Evolutionary conservation across 2,888 invertebrate genomes (phyloP).

Genomic region (Drosophila emarginata): DNA sequence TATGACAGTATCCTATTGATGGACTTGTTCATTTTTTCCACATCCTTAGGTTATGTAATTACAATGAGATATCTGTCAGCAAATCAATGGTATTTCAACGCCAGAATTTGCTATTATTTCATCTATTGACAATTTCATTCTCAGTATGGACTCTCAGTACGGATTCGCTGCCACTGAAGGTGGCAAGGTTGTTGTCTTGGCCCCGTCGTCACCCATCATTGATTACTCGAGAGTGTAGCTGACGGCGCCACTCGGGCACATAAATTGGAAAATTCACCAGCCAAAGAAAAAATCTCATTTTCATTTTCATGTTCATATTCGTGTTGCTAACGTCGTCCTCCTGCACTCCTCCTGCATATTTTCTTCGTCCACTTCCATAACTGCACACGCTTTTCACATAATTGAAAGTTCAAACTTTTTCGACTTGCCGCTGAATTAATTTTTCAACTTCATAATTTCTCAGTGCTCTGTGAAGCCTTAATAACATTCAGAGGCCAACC

Average conservation of each 20-base stretch:
- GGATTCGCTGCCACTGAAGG: conserved; percentile 29
- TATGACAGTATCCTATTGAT: background rate
- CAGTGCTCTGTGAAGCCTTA: conserved; percentile 58
- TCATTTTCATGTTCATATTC: conserved; percentile 51
- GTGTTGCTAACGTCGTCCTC: conserved; percentile 15
- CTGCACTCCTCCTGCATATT: conserved; percentile 10
- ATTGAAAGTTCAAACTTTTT: conserved; percentile 74
- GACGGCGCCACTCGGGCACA: conserved; percentile 67
- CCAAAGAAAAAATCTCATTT: conserved; percentile 42
- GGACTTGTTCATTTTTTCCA: background rate
- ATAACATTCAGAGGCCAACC: conserved; percentile 42
- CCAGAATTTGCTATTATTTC: conserved; percentile 56
- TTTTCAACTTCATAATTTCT: conserved; percentile 75
- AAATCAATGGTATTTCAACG: conserved; percentile 53
- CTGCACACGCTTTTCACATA: conserved; percentile 55
- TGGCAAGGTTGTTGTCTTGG: conserved; percentile 7
- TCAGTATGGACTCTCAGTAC: conserved; percentile 47
- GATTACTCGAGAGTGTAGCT: conserved; percentile 70
- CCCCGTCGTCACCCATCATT: conserved; percentile 47
- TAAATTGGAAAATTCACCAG: conserved; percentile 65
- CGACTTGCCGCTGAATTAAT: conserved; percentile 74
- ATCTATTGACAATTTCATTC: conserved; percentile 12
- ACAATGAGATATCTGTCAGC: conserved; percentile 66
- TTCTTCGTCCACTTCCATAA: background rate
- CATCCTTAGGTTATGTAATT: conserved; percentile 48